Percentiles rank a stretch among this genome's conserved stretches.
These are phyloP conservation scores for Spea hammondii DNA, from an alignment of 2,797 vertebrate species.

Conservation along the genomic window DNA sequence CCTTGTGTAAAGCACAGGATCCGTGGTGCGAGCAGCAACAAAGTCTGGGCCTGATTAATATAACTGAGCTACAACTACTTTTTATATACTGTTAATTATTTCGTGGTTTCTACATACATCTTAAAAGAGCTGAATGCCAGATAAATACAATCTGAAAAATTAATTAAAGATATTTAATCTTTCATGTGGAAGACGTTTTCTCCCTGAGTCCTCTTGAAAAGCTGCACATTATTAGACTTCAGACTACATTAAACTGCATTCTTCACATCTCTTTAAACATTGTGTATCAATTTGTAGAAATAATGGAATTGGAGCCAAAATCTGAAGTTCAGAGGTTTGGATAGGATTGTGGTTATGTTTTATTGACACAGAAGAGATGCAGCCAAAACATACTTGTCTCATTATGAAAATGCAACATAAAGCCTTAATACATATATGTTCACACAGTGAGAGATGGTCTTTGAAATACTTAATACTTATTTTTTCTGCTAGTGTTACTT, in stretches of 20 bases:
- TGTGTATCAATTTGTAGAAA: conserved; percentile 43
- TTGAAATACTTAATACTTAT: not conserved
- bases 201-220: conserved; percentile 8
- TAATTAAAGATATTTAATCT: not conserved
- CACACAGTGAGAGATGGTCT: not conserved
- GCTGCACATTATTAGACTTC: not conserved
- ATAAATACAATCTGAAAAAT: too few relatives aligned
- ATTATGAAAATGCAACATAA: conserved; percentile 10
- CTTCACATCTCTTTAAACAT: conserved; percentile 26
- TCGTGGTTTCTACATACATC: too few relatives aligned
- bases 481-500: too few relatives aligned
- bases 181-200: not conserved
- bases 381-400: conserved; percentile 23
- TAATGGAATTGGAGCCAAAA: conserved; percentile 20
- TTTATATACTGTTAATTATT: too few relatives aligned
- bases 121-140: too few relatives aligned
- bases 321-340: conserved; percentile 16
- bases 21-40: too few relatives aligned
- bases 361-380: conserved; percentile 18
- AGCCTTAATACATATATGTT: not conserved
- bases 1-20: too few relatives aligned
- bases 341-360: conserved; percentile 39
- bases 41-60: too few relatives aligned
- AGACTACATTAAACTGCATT: conserved; percentile 30
- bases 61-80: too few relatives aligned